Conservation (phyloP, 2,113 vertebrate genomes). For the Lichenostomus cassidix region DNA sequence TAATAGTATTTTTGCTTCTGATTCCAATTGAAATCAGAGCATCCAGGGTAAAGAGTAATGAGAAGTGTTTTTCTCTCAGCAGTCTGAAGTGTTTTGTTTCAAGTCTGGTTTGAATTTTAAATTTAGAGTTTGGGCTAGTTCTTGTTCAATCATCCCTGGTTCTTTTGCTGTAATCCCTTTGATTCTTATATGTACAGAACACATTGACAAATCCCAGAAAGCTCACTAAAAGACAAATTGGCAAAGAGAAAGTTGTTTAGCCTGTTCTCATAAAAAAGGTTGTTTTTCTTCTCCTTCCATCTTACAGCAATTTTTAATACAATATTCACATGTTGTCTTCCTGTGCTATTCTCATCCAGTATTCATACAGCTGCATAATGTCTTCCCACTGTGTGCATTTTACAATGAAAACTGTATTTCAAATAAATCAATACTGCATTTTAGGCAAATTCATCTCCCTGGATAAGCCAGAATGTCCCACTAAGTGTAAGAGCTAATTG, state of each 20-base stretch:
- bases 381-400: not conserved
- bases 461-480: not conserved
- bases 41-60: not conserved
- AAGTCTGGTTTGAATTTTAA: not conserved
- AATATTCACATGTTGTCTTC: not conserved
- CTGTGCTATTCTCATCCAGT: not conserved
- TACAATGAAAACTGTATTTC: not conserved
- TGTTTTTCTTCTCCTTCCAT: not conserved
- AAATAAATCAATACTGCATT: not conserved
- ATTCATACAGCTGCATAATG: not conserved
- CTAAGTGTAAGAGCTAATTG: not conserved
- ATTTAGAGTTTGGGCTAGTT: not conserved
- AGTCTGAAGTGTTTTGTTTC: not conserved
- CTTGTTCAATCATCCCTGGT: not conserved
- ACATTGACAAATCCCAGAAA: not conserved
- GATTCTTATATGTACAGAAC: not conserved
- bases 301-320: not conserved
- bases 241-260: not conserved
- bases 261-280: not conserved
- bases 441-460: not conserved
- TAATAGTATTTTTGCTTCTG: not conserved
- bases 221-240: not conserved
- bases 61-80: not conserved
- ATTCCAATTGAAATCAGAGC: not conserved
- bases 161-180: not conserved